Evolutionary conservation across 2,797 vertebrate species (phyloP).

Genomic region (Cyclura pinguis): DNA sequence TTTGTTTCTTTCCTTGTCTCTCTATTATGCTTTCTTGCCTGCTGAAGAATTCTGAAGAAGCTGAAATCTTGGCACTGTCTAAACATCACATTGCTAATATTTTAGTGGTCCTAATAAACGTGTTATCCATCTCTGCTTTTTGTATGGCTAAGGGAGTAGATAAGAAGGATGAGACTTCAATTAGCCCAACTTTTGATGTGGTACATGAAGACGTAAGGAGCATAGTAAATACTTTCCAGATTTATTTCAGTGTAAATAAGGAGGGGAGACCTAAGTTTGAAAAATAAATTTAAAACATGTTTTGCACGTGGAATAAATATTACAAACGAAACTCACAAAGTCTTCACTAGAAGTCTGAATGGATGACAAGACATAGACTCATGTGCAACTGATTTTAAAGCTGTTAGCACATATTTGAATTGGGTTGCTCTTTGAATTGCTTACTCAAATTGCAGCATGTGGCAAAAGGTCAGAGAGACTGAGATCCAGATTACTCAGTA

Average conservation of each 20-base stretch:
- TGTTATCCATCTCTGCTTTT: no score
- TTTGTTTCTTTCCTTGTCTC: no score
- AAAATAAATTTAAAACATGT: not conserved
- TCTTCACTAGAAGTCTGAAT: not conserved
- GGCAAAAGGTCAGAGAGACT: not conserved
- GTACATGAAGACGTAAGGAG: not conserved
- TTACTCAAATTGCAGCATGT: not conserved
- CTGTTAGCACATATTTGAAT: not conserved
- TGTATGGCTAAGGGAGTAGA: not conserved
- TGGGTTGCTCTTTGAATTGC: not conserved
- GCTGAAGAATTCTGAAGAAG: no score
- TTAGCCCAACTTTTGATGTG: not conserved
- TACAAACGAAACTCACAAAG: not conserved
- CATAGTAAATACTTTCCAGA: not conserved
- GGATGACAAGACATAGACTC: not conserved
- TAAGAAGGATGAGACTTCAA: not conserved
- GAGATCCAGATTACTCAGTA: not conserved
- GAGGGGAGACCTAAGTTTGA: not conserved
- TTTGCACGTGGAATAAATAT: not conserved
- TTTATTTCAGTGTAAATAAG: conserved; percentile 3
- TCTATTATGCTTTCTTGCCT: no score
- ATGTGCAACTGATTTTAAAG: not conserved
- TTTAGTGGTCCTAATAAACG: no score
- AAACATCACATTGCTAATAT: no score
- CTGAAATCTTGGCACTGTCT: no score